Evolutionary conservation across 1,140 invertebrate species (phyloP).

Genomic region (Megalonaias nervosa): DNA sequence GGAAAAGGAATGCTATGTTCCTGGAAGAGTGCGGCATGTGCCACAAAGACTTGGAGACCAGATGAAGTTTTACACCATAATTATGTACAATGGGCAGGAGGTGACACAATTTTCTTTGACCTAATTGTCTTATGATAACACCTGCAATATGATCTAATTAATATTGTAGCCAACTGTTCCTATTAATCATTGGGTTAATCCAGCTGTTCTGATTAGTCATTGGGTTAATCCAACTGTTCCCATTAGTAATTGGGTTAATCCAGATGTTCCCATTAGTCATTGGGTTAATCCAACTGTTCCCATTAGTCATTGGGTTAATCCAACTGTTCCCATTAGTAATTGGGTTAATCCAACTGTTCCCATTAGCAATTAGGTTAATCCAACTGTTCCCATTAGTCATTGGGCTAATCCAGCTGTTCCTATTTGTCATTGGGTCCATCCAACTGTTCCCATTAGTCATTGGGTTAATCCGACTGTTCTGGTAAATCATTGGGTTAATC

Average conservation of each 20-base stretch:
- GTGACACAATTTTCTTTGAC: slow-evolving; percentile 26
- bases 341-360: too few species aligned
- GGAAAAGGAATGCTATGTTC: slow-evolving; percentile 53
- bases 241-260: not conserved
- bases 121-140: not conserved
- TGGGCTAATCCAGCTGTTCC: too few species aligned
- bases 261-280: too few species aligned
- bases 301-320: too few species aligned
- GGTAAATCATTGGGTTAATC: too few species aligned
- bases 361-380: too few species aligned
- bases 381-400: too few species aligned
- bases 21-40: slow-evolving; percentile 43
- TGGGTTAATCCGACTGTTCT: too few species aligned
- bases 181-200: not conserved
- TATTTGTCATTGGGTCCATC: too few species aligned
- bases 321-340: too few species aligned
- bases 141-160: not conserved
- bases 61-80: slow-evolving; percentile 54
- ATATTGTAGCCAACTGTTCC: not conserved
- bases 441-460: too few species aligned
- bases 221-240: not conserved
- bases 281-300: too few species aligned
- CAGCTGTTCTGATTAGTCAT: not conserved
- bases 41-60: slow-evolving; percentile 35
- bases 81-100: slow-evolving; percentile 56